Base-by-base conservation (phyloP, 2,797 vertebrate genomes). In the Galaxias olidus region DNA sequence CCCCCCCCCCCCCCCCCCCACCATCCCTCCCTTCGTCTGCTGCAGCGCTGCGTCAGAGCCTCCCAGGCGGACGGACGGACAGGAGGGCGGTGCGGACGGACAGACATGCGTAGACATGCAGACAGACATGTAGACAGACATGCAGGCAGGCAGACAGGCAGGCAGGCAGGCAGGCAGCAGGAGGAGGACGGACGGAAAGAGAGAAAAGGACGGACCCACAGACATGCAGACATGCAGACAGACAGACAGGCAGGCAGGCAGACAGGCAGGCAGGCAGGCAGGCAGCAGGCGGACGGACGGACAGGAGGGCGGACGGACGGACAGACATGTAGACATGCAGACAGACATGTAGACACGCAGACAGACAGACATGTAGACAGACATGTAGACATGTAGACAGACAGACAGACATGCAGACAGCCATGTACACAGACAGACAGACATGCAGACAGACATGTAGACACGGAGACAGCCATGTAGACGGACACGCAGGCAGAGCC, bases 21-120 rank as follows among this genome's bases (percentile, higher is more conserved):
- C 61, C 44, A 59, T 66, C 71, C 68, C 68, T 79, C 72, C 72
- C 65, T 83, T 84, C 72, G 74, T 49, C 71, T 71, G 79, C 81
- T 78, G 61, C 67, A 43, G 46, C 71, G 58, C 66, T 66, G 69
- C 71, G 47, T 63, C 51, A 40, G n/a, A n/a, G n/a, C n/a, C n/a
- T n/a, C n/a, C n/a, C n/a, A n/a, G n/a, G n/a, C n/a, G n/a, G n/a
- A n/a, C n/a, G n/a, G n/a, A n/a, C n/a, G n/a, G n/a, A n/a, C n/a
- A n/a, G n/a, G n/a, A n/a, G n/a, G n/a, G n/a, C n/a, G n/a, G n/a
- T n/a, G n/a, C n/a, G n/a, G n/a, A n/a, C n/a, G n/a, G n/a, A n/a
- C n/a, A n/a, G n/a, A n/a, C n/a, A n/a, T n/a, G n/a, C n/a, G n/a
- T n/a, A n/a, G n/a, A n/a, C n/a, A n/a, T n/a, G n/a, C n/a, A n/a